Conservation (phyloP, 2,797 vertebrate species). For the Euthynnus affinis region DNA sequence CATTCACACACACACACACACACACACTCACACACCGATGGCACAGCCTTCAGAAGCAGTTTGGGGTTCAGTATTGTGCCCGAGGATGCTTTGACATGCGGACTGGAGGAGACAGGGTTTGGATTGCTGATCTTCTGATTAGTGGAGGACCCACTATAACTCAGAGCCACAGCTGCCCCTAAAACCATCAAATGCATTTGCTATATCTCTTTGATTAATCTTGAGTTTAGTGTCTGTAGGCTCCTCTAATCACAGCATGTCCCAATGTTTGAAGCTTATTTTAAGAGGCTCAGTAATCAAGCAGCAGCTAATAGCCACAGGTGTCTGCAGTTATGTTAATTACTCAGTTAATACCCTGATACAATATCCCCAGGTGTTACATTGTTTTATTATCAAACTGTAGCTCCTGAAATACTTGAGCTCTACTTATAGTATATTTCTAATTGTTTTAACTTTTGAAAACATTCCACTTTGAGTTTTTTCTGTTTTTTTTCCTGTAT, state of each 20-base stretch:
- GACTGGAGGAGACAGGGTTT: too few species aligned
- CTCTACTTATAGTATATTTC: neutral
- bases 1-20: too few species aligned
- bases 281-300: conserved; percentile 10
- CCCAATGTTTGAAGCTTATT: neutral
- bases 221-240: neutral
- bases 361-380: too few species aligned
- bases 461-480: too few species aligned
- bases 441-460: neutral
- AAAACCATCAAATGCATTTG: neutral
- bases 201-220: neutral
- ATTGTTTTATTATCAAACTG: neutral
- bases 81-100: too few species aligned
- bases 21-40: too few species aligned
- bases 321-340: conserved; percentile 1
- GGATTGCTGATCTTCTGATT: too few species aligned
- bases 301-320: conserved; percentile 13
- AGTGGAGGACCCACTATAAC: too few species aligned
- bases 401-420: neutral
- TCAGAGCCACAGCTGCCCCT: too few species aligned
- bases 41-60: too few species aligned
- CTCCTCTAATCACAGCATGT: neutral
- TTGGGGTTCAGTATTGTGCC: too few species aligned
- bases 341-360: neutral
- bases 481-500: too few species aligned